Evolutionary conservation across 2,113 vertebrate genomes (phyloP).

Genomic region (Pelvicachromis taeniatus): DNA sequence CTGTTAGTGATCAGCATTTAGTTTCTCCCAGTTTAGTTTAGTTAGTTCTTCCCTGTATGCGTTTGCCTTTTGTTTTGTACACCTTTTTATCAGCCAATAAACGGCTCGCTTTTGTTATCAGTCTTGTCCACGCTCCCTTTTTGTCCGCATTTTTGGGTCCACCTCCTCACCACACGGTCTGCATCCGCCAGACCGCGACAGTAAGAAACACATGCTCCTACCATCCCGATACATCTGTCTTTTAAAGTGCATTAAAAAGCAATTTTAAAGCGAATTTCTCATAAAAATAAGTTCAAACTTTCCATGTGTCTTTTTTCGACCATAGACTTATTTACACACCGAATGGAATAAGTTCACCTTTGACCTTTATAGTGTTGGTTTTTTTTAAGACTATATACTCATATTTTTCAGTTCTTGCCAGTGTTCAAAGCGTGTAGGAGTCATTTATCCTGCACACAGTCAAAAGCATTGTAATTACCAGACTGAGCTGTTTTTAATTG

Average conservation of each 20-base stretch:
- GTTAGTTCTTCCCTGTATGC: too few relatives aligned
- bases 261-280: neutral
- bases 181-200: too few relatives aligned
- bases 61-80: too few relatives aligned
- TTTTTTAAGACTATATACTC: neutral
- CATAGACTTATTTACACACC: neutral
- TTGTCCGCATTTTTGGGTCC: too few relatives aligned
- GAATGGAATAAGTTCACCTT: neutral
- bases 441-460: neutral
- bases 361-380: neutral
- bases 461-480: neutral
- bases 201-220: slow-evolving; percentile 68
- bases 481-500: neutral
- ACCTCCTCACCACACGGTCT: too few relatives aligned
- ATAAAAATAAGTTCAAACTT: neutral
- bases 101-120: too few relatives aligned
- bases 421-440: neutral
- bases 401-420: neutral
- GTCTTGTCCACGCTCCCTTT: too few relatives aligned
- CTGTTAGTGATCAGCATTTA: too few relatives aligned
- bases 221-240: neutral
- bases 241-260: neutral
- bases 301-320: neutral
- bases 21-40: too few relatives aligned
- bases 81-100: too few relatives aligned